These are phyloP conservation scores for Cetonia aurata DNA, from an alignment of 2,888 invertebrate genomes.

Conservation along the genomic window DNA sequence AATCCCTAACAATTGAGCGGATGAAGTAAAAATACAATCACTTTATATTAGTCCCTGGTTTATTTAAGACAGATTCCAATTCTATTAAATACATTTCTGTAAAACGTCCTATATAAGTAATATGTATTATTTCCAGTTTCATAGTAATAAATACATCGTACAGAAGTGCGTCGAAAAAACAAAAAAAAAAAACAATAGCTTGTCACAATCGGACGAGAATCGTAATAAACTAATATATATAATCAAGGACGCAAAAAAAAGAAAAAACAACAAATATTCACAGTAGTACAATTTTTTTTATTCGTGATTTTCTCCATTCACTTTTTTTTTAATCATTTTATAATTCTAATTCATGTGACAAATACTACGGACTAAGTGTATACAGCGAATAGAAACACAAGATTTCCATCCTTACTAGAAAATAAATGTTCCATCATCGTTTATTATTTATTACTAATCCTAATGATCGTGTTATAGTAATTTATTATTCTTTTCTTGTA, in stretches of 20 bases:
- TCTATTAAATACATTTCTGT: conserved; percentile 38
- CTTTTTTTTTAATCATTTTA: conserved; percentile 12
- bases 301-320: conserved; percentile 2
- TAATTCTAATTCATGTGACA: conserved; percentile 48
- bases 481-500: conserved; percentile 45
- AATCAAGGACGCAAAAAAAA: conserved; percentile 5
- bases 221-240: background rate
- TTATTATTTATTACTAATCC: background rate
- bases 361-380: conserved; percentile 62
- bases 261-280: conserved; percentile 55
- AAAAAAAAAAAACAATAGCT: conserved; percentile 15
- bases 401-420: conserved; percentile 24
- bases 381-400: conserved; percentile 56
- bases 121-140: conserved; percentile 13
- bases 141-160: conserved; percentile 31
- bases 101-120: conserved; percentile 32
- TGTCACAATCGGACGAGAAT: conserved; percentile 42
- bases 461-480: background rate
- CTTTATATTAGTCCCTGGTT: conserved; percentile 36
- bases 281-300: conserved; percentile 52
- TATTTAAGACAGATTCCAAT: conserved; percentile 33
- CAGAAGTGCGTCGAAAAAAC: background rate
- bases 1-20: no score
- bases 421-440: conserved; percentile 35
- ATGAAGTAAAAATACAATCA: background rate